Base-by-base conservation (phyloP, 2,797 vertebrate genomes). In the Heteromormyrus szaboi region DNA sequence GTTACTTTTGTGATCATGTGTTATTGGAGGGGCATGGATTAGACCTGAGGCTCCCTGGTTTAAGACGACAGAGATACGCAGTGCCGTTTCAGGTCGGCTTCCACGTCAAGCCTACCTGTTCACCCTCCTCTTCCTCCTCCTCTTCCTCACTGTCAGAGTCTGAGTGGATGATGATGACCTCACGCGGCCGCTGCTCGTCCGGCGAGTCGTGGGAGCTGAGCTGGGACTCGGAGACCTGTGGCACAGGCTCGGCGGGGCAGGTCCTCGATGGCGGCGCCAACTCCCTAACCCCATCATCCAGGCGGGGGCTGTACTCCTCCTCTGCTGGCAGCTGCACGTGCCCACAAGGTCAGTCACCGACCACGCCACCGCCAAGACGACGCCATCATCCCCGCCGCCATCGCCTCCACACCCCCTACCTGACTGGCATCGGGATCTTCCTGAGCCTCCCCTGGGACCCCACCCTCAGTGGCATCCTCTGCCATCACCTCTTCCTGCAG, bases 91-190 rank as follows among this genome's bases (percentile, higher is more conserved):
- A 17, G 29, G 29, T 12, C 11, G 33, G 25, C 29, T 4, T 41
- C 14, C 29, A 37, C 2, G 4, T 41, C 4, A 76, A 33, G 29
- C 37, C 37, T 19, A 96, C 96, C 90, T 96, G 96, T 90, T 96
- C 96, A 53, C 95, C 96, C 0, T 95, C 96, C 25, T 92, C 93
- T 92, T 97, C 97, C 88, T 97, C 97, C 91, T 96, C 97, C 91
- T 97, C 98, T 4, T 97, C 97, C 0, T 95, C 96, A 86, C 97
- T 98, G 93, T 98, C 97, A 22, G 98, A 98, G 92, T 99, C 98
- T 0, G 97, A 99, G 87, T 98, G 97, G 33, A 99, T 99, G 76
- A 99, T 94, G 59, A 99, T 99, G 87, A 99, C 95, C 37, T 98
- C 97, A 87, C 85, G 46, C 0, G 96, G 96, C 86, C 96, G 94